Base-by-base conservation (phyloP, 2,113 vertebrate species). In the Channa argus region DNA sequence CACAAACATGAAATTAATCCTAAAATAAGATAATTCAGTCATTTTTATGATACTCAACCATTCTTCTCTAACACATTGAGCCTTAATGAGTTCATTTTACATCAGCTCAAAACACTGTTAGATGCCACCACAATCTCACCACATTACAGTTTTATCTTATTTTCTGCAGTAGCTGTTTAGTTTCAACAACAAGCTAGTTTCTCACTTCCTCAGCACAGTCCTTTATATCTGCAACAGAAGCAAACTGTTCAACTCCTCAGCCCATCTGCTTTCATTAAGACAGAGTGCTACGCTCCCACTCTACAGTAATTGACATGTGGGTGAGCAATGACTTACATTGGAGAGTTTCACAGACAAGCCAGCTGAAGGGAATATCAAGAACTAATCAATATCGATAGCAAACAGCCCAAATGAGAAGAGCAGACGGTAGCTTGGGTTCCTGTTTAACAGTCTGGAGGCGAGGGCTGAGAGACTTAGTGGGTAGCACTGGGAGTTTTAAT, bases 321-420 rank as follows among this genome's bases (percentile, higher is more conserved):
- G 75, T 92, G 90, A 93, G 85, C 70, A 82, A 92, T 89, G 90
- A 80, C 85, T 93, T 88, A 91, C 88, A 87, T 86, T 90, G 84
- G 64, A 81, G 84, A 70, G 84, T 82, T 88, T 83, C 72, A 61
- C 75, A 50, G 85, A 87, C 87, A 82, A 66, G 50, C 80, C 73
- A 77, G 65, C 80, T 80, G 71, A 84, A 83, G 90, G 88, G 92
- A 92, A 92, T 89, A 89, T 92, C 90, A 91, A 88, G 82, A 88
- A 63, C 10, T 71, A 88, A 92, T 92, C 91, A 83, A 93, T 94
- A 92, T 87, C 74, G 77, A 92, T 88, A 88, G 89, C 84, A 90
- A 91, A 88, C 85, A 56, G 63, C 63, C 87, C 70, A 88, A 89
- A 91, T 93, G 82, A 89, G 80, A 77, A 66, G 85, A 72, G 78